These are phyloP conservation scores for Noctua janthe DNA, from an alignment of 2,888 invertebrate genomes.

Conservation along the genomic window DNA sequence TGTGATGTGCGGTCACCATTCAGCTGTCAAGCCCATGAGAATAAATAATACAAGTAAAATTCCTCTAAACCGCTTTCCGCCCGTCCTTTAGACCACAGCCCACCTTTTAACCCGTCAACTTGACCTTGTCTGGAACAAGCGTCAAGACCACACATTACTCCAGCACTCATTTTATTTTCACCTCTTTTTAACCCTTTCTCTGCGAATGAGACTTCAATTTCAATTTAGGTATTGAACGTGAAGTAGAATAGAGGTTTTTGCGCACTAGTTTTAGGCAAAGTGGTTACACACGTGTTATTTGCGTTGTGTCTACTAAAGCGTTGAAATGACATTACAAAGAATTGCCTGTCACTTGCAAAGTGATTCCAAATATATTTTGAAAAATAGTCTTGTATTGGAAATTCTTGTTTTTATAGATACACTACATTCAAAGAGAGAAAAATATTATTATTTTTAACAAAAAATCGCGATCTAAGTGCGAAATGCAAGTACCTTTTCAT, in stretches of 20 bases:
- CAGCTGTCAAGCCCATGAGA: background rate
- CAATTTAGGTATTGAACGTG: slow-evolving; percentile 26
- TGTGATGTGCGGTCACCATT: background rate
- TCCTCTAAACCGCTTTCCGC: slow-evolving; percentile 3
- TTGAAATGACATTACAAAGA: background rate
- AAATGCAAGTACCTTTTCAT: background rate
- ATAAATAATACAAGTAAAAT: background rate
- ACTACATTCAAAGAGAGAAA: background rate
- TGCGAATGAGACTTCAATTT: slow-evolving; percentile 27
- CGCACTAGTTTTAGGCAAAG: background rate
- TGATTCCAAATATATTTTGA: background rate
- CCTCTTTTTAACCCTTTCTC: slow-evolving; percentile 38
- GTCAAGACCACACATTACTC: slow-evolving; percentile 62
- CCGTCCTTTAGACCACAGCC: slow-evolving; percentile 14
- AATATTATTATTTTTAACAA: no score
- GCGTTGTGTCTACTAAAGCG: no score
- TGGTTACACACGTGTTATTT: background rate
- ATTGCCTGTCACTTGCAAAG: background rate
- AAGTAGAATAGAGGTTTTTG: background rate
- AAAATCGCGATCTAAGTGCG: background rate
- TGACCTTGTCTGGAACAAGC: slow-evolving; percentile 59
- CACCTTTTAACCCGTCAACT: slow-evolving; percentile 39
- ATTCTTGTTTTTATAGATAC: no score
- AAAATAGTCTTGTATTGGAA: background rate
- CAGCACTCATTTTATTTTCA: slow-evolving; percentile 36